Evolutionary conservation across 1,140 invertebrate species (phyloP).

Genomic region (Scaptomyza hsui): DNA sequence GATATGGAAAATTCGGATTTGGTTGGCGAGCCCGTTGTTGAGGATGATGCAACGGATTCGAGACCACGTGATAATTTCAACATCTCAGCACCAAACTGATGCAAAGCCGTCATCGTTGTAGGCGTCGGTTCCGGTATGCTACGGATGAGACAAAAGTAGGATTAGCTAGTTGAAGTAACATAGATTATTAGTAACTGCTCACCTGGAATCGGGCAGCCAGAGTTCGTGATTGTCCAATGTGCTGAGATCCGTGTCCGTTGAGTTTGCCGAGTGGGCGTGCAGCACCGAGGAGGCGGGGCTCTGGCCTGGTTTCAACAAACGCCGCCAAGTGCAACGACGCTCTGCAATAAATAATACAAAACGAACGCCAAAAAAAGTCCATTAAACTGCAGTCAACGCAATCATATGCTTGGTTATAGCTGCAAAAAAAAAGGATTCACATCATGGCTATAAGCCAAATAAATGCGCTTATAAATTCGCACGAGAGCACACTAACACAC

Average conservation of each 20-base stretch:
- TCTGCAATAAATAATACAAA: conserved; percentile 83
- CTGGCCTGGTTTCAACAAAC: conserved; percentile 85
- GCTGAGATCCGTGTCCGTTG: conserved; percentile 92
- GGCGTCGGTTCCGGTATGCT: conserved; percentile 88
- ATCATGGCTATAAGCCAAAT: conserved; percentile 28
- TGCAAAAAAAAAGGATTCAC: conserved; percentile 49
- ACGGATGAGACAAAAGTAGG: conserved; percentile 14
- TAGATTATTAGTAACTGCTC: conserved; percentile 17
- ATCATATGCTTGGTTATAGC: conserved; percentile 11
- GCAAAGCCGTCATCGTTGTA: conserved; percentile 91
- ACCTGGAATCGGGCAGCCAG: conserved; percentile 90
- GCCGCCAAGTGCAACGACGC: conserved; percentile 87
- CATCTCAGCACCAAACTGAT: conserved; percentile 93
- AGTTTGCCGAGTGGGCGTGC: conserved; percentile 89
- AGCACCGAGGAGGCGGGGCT: conserved; percentile 85
- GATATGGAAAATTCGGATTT: conserved; percentile 81
- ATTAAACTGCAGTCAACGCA: conserved; percentile 35
- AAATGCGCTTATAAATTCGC: conserved; percentile 59
- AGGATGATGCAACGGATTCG: conserved; percentile 86
- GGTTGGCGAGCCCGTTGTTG: conserved; percentile 83
- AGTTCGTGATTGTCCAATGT: conserved; percentile 91
- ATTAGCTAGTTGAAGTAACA: conserved; percentile 2
- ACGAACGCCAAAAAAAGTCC: conserved; percentile 14
- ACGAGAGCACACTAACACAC: conserved; percentile 20
- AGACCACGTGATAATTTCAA: conserved; percentile 90